Evolutionary conservation across 2,113 vertebrate genomes (phyloP), one percentile per base, ranked within the genome.

Genomic region (Silurus meridionalis): DNA sequence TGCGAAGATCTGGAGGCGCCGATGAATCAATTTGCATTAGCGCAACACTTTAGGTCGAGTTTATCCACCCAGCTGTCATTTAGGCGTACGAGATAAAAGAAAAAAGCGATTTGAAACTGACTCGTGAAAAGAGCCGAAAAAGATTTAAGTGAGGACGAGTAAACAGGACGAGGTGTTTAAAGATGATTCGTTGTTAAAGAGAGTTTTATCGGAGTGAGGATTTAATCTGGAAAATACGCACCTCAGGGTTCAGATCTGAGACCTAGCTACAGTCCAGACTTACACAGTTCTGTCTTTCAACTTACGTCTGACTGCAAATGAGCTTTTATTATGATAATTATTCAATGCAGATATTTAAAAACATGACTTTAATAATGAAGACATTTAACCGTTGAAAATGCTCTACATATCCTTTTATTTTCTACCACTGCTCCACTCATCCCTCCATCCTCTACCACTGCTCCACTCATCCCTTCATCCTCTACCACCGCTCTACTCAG

Each of bases 11-110:
- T n/a, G 28, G 28, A 80, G 57, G 58, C 78, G 6, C 8, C 2
- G 57, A 80, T 61, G 28, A 80, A 80, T 80, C 37, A 19, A 61
- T 80, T 60, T 80, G 53, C 78, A 80, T 58, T 60, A 80, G 55
- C 8, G 17, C 4, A 60, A 80, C 78, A 60, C 17, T 80, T 37
- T 10, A 46, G 53, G 25, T 60, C 28, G 19, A 61, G 23, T 61
- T 61, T 46, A 48, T 80, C 57, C 25, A 13, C 55, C 78, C 11
- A 80, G 55, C 78, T 60, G 78, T 25, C 17, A 0, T 80, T 79
- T 37, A 79, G 55, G 1, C 3, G 14, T 58, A 1, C 2, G 25
- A 58, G 78, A 80, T 80, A 17, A 60, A 80, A 60, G 55, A 5
- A 15, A 15, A 80, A 60, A 60, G 4, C 13, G 10, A 53, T 37